Evolutionary conservation across 1,140 invertebrate species (phyloP), one percentile per base, ranked within the genome.

Genomic region (Lepidurus arcticus): DNA sequence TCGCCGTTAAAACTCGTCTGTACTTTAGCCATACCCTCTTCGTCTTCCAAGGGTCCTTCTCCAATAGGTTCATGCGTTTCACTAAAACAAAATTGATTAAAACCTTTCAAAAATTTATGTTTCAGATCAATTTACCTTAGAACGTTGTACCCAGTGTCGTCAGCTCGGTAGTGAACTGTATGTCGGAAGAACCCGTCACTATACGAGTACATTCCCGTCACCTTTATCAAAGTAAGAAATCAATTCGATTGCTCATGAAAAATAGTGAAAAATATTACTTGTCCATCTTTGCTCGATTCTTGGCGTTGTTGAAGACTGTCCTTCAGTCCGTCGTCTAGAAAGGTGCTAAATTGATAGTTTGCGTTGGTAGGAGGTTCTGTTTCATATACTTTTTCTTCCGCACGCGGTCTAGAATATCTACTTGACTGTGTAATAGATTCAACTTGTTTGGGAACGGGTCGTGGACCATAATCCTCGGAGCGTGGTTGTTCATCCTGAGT

Each of bases 301-400:
- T 65, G n/a, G 16, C 53, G 53, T 65, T 65, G 9, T 65, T 65
- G 53, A 21, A 65, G 53, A 65, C 53, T 65, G 3, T 65, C 53
- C 21, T 65, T 65, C 53, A 65, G 21, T 16, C 53, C 53, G 53
- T 65, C 53, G 21, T 65, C 53, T 21, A 65, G 21, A 21, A 65
- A 65, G 21, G 53, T 65, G 53, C 53, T 65, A 21, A 65, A 65
- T 65, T 65, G 53, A 65, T 65, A 65, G 53, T 65, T 21, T 13
- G 6, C 8, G 1, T 65, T 65, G 6, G n/a, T 7, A 7, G 53
- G n/a, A 21, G 8, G 16, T 65, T 16, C 53, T 65, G 53, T n/a
- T 11, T 65, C 53, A 21, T 21, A 4, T 13, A 7, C n/a, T 21
- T 65, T 65, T 65, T 65, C 53, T 65, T 65, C 16, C 53, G 4